Evolutionary conservation across 1,140 invertebrate genomes (phyloP).

Genomic region (Charaxes varanes): DNA sequence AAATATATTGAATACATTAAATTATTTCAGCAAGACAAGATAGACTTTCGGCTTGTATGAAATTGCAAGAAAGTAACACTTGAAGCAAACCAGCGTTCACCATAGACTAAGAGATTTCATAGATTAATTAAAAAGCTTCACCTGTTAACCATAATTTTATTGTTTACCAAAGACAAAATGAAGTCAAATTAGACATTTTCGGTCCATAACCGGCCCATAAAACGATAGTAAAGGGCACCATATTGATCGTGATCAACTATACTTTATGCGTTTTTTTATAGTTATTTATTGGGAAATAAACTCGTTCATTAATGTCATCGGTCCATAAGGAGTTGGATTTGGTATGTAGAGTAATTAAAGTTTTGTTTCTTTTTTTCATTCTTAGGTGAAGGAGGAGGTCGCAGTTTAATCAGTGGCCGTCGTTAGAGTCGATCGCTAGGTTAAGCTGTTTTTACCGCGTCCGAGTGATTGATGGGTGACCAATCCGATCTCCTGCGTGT

Average conservation of each 20-base stretch:
- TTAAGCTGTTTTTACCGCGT: no score
- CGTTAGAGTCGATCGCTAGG: no score
- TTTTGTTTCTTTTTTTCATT: constrained; percentile 19
- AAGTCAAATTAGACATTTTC: constrained; percentile 59
- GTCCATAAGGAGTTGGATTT: constrained; percentile 24
- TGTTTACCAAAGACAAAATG: constrained; percentile 49
- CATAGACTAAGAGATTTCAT: no score
- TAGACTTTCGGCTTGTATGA: no score
- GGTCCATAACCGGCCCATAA: constrained; percentile 54
- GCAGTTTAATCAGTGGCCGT: no score
- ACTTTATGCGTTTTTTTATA: constrained; percentile 66
- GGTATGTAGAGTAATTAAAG: constrained; percentile 16
- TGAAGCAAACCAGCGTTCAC: no score
- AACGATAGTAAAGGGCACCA: constrained; percentile 53
- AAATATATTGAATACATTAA: no score
- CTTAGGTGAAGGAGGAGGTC: no score
- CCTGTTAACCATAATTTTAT: constrained; percentile 51
- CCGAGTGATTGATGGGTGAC: no score
- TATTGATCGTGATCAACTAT: constrained; percentile 50
- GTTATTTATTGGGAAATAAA: constrained; percentile 66
- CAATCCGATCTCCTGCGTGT: no score
- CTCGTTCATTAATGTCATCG: constrained; percentile 52
- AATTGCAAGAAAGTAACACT: no score
- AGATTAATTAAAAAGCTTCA: constrained; percentile 10
- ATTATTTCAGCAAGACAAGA: no score